Evolutionary conservation across 1,140 invertebrate genomes (phyloP).

Genomic region (Drosophila nannoptera): DNA sequence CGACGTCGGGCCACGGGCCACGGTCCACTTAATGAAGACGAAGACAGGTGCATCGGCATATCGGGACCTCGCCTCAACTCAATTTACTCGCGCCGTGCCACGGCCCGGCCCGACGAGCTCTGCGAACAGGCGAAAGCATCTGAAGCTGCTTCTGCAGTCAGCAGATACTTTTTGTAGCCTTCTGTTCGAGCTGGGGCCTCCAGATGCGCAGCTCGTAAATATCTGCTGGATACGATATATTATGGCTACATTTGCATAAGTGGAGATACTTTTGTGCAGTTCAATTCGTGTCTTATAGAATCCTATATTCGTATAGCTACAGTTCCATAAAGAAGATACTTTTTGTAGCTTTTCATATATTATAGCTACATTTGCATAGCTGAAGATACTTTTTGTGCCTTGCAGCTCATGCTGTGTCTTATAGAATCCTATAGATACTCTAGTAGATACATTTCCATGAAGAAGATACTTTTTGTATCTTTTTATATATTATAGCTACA

Average conservation of each 20-base stretch:
- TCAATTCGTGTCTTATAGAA: neutral
- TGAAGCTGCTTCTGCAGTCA: too few species aligned
- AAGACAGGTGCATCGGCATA: conserved; percentile 47
- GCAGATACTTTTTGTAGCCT: too few species aligned
- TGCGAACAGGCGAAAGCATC: too few species aligned
- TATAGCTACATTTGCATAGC: neutral
- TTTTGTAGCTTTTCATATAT: neutral
- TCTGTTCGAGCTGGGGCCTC: too few species aligned
- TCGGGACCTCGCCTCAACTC: conserved; percentile 11
- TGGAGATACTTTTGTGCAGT: neutral
- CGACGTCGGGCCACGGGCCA: conserved; percentile 6
- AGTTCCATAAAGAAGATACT: neutral
- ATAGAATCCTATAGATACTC: too few species aligned
- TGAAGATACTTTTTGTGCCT: neutral
- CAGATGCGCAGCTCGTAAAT: too few species aligned
- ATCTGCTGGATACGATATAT: too few species aligned
- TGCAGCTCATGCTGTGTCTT: too few species aligned
- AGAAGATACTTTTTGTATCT: neutral
- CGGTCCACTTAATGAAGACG: conserved; percentile 72
- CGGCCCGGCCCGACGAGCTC: too few species aligned
- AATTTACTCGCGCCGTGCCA: conserved; percentile 14
- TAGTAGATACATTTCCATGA: neutral
- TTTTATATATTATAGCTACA: neutral
- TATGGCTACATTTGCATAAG: too few species aligned
- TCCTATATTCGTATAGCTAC: neutral